Evolutionary conservation across 1,140 invertebrate genomes (phyloP), one percentile per base, ranked within the genome.

Genomic region (Trichonephila clavata): DNA sequence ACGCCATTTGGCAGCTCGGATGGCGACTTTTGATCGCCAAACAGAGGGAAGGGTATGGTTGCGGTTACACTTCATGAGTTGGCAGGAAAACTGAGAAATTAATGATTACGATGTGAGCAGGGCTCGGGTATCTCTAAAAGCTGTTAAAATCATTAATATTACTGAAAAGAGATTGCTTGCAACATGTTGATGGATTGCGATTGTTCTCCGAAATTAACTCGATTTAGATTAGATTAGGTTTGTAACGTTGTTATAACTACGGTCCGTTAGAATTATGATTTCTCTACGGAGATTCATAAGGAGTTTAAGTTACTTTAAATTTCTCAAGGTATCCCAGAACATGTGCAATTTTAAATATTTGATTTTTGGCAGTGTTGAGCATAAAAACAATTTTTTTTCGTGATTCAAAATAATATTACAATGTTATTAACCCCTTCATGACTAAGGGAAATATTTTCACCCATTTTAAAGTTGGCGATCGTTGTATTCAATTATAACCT

Each of bases 1-100:
- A 5, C 90, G 65, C 59, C 27, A 21, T 57, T 84, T 59, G 63
- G 68, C 27, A 80, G 59, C 39, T 57, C 80, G 20, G 1, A 14
- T 59, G 50, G 14, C 83, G 24, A 21, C 50, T 39, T 57, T 61
- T n/a, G 13, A 32, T 43, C 63, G n/a, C 86, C n/a, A 20, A 86
- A 60, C 24, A 50, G 50, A 50, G 50, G 50, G 7, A 50, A 50
- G 50, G 50, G 50, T 7, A 50, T 13, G 24, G 83, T 68, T 88
- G 39, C 86, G 86, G 63, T 88, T n/a, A 27, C 27, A 88, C 63
- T 88, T 71, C 10, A 39, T 13, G 16, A 13, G 57, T 86, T 50
- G 50, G 84, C 13, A 20, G 59, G 59, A 39, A 86, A 84, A 32
- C 59, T 61, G 84, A 86, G 84, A 86, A 61, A 86, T 39, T 61